Percentiles rank a stretch among this genome's conserved stretches.
phyloP scores from a whole-genome alignment of 1,140 invertebrate genomes.

The Aphis gossypii region DNA sequence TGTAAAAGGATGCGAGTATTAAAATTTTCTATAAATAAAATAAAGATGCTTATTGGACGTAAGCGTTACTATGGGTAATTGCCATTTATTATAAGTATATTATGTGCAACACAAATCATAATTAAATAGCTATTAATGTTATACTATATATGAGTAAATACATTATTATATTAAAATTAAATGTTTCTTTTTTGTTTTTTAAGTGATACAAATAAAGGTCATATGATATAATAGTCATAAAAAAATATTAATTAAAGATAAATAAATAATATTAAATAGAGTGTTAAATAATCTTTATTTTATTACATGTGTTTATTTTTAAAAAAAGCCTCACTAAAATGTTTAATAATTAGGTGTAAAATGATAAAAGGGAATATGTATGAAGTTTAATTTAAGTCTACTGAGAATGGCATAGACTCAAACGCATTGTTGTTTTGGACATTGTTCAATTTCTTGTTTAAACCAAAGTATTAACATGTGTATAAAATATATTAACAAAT shows the following conservation, averaged over 20 bases:
- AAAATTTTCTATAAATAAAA: not conserved
- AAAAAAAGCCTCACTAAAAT: not conserved
- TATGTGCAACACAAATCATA: not conserved
- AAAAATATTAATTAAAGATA: not conserved
- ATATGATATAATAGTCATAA: too few relatives aligned
- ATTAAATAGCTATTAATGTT: not conserved
- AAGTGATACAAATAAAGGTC: too few relatives aligned
- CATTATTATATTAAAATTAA: not conserved
- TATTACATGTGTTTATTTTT: not conserved
- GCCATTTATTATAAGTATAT: not conserved
- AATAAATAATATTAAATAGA: too few relatives aligned
- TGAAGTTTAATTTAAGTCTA: constrained; percentile 13
- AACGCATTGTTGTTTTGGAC: constrained; percentile 8
- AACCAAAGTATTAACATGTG: not conserved
- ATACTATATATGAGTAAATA: not conserved
- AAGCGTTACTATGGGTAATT: not conserved
- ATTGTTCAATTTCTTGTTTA: not conserved
- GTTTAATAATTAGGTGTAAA: not conserved
- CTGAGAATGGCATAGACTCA: not conserved
- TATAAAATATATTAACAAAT: not conserved
- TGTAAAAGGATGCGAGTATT: not conserved
- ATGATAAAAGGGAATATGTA: not conserved
- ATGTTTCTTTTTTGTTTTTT: not conserved
- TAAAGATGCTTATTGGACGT: not conserved
- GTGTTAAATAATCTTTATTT: not conserved